Base-by-base conservation (phyloP, 2,113 vertebrate species). In the Connochaetes taurinus region DNA sequence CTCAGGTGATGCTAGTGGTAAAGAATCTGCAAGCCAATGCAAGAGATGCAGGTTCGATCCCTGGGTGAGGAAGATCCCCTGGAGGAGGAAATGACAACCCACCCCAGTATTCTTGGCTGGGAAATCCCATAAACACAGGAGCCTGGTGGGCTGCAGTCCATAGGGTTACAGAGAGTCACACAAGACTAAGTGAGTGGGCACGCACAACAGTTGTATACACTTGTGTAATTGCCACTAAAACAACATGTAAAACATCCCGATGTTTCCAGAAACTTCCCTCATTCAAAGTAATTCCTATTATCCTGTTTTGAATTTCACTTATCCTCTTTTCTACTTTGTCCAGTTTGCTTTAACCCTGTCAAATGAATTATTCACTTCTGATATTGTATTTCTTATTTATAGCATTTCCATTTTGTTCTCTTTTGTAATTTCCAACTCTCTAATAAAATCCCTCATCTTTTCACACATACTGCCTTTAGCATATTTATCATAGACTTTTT, bases 301-400 rank as follows among this genome's bases (percentile, higher is more conserved):
- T 50, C 81, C 88, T 88, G 33, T 92, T 97, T 88, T 53, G 64
- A 91, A 78, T 36, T 71, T 94, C 57, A 58, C 23, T 15, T 80
- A 92, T 92, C 45, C 5, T 82, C 45, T 71, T 85, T 88, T 47
- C n/a, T 74, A 43, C 31, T 76, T 36, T 71, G 27, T 88, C 31
- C 43, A 94, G 7, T 90, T 90, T 93, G 29, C 93, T 86, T 58
- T 53, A 40, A 62, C 7, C 23, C 43, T 60, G 43, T 45, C 16
- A 55, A 96, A 81, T n/a, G 17, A 57, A 27, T 84, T 25, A 67
- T 89, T 85, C 67, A 55, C 27, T 89, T 94, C 45, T 89, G 52
- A 92, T 43, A 55, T 23, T 85, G 1, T 82, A 60, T 95, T 95
- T 93, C 62, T 96, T 91, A 80, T 83, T 92, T 96, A 43, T 90